A percentile compares a stretch with the other conserved stretches of the same genome.
phyloP scores from a whole-genome alignment of 1,140 invertebrate species.

The Limonius californicus region DNA sequence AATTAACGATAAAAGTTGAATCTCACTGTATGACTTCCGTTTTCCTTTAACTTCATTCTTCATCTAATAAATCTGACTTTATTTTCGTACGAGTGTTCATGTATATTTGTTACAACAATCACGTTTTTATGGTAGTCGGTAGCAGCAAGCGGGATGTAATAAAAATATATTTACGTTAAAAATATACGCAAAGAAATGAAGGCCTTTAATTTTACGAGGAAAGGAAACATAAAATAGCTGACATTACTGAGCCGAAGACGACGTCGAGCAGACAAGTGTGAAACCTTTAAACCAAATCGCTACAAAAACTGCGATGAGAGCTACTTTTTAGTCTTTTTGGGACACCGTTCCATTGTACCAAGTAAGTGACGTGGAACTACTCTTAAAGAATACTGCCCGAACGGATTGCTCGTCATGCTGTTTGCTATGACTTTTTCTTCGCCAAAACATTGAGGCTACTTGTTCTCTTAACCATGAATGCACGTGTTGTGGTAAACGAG shows the following conservation, averaged over 20 bases:
- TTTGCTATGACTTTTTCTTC: neutral
- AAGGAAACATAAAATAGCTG: neutral
- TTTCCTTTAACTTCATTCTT: no score
- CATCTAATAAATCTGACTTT: no score
- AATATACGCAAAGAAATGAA: no score
- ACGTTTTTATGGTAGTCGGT: no score
- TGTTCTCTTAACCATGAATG: neutral
- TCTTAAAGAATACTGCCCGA: neutral
- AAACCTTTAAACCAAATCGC: conserved; percentile 1
- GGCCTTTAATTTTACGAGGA: no score
- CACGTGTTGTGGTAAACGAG: neutral
- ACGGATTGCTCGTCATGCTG: neutral
- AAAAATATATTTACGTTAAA: no score
- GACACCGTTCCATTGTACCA: neutral
- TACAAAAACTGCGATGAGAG: neutral
- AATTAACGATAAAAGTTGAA: no score
- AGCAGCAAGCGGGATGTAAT: no score
- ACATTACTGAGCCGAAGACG: neutral
- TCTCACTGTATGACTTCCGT: no score
- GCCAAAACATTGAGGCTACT: neutral
- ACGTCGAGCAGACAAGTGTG: neutral
- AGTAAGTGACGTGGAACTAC: neutral
- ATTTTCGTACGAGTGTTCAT: no score
- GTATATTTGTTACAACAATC: no score
- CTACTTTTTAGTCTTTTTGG: neutral